Evolutionary conservation across 2,113 vertebrate species (phyloP), one percentile per base, ranked within the genome.

Genomic region (Colaptes auratus): DNA sequence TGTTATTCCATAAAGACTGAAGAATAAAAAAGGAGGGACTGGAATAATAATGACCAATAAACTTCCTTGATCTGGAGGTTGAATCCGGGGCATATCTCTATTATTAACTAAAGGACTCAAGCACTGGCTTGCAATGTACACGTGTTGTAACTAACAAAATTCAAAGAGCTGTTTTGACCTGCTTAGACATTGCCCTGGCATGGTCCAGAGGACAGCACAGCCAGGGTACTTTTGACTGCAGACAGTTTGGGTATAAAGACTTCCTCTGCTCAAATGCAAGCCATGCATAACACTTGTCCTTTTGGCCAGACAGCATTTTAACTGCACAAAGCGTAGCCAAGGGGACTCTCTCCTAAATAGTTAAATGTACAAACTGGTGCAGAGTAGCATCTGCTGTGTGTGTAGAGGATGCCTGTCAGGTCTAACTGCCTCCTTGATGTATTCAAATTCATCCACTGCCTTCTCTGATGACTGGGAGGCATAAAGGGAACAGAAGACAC

Each of bases 31-130:
- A 89, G 86, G 44, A 61, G 19, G 2, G 13, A 58, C 25, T 50
- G 25, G 20, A 92, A 96, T 20, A 82, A 82, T 72, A 72, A 93
- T 12, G 31, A 79, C 84, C 55, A 79, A 60, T 69, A 89, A 95
- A 87, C 55, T 6, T 50, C 35, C 44, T 82, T 58, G 19, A 82
- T 82, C 55, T 60, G 18, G 55, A 89, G 58, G 70, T 92, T 70
- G 92, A 86, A 77, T 30, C 9, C 48, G 56, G 70, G 58, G 14
- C 81, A 59, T 31, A 81, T 48, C 66, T 53, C n/a, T 58, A 73
- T 87, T 65, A 75, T 82, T 69, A 72, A 79, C 5, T 36, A 53
- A 65, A 55, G 20, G 8, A 19, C 12, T 92, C 50, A 39, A 85
- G 36, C 13, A 30, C 15, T 75, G 33, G 14, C 21, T 88, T 77